Evolutionary conservation across 2,797 vertebrate genomes (phyloP).

Genomic region (Limosa lapponica): DNA sequence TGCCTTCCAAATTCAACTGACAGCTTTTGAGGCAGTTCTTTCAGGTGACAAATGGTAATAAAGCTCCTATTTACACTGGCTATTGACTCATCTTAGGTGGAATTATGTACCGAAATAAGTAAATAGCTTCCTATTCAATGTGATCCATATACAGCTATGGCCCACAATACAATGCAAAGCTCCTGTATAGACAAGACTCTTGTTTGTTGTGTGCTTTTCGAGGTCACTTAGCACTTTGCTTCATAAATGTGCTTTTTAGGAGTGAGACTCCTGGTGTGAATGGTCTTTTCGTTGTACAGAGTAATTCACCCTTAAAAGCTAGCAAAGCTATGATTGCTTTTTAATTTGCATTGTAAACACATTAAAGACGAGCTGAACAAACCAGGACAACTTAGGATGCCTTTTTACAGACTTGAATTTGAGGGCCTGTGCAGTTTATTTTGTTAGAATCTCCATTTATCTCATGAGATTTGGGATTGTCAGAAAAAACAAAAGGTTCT

Average conservation of each 20-base stretch:
- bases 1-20: conserved; percentile 60
- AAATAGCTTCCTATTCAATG: conserved; percentile 71
- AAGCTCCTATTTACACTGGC: conserved; percentile 72
- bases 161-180: conserved; percentile 61
- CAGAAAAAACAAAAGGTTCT: not conserved
- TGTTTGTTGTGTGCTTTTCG: conserved; percentile 74
- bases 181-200: conserved; percentile 56
- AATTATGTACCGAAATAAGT: conserved; percentile 82
- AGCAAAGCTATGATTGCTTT: conserved; percentile 38
- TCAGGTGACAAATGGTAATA: conserved; percentile 72
- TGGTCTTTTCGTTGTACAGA: conserved; percentile 58
- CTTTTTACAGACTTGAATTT: conserved; percentile 42
- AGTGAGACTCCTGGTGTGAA: conserved; percentile 50
- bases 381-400: not conserved
- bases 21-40: conserved; percentile 68
- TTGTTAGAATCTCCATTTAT: not conserved
- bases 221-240: conserved; percentile 61
- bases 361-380: conserved; percentile 59
- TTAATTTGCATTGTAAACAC: conserved; percentile 70
- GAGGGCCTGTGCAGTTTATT: not conserved
- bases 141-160: conserved; percentile 51
- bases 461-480: not conserved
- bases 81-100: conserved; percentile 81
- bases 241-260: conserved; percentile 62
- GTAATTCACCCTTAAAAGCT: conserved; percentile 73